Base-by-base conservation (phyloP, 2,888 invertebrate genomes). In the Nephrocerus scutellatus region DNA sequence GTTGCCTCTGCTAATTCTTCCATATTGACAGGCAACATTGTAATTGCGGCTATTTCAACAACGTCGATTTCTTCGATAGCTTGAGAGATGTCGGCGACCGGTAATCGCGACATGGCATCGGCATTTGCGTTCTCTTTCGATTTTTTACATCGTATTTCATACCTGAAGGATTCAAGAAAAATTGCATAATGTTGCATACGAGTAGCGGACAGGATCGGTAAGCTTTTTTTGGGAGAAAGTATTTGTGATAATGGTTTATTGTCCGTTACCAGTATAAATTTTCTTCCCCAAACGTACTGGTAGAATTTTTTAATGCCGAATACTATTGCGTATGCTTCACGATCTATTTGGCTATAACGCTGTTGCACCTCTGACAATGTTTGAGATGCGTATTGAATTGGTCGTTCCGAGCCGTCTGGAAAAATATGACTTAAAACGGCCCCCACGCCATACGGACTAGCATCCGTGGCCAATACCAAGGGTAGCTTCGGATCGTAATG, bases 301-400 rank as follows among this genome's bases (percentile, higher is more conserved):
- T 60, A 55, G 44, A 69, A 70, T 43, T 55, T 56, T 13, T 51
- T 49, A 2, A 66, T 49, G 2, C 55, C 62, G 36, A 49, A 68
- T 12, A 62, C 44, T 6, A 66, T 50, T 5, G 54, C 53, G 5
- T 60, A 49, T 2, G 59, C 63, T 48, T 56, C 52, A n/a, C 26
- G 24, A 25, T 45, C 39, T 4, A 39, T 21, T 24, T 44, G 44
- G 10, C 36, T 41, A 14, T 46, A 43, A 9, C 30, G 12, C 13
- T 41, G 41, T 14, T 46, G 46, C 5, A n/a, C n/a, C n/a, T n/a
- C n/a, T n/a, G n/a, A n/a, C n/a, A n/a, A n/a, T n/a, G n/a, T n/a
- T n/a, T n/a, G 46, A n/a, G 46, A 43, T 6, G 46, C 45, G 13
- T 25, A 43, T 19, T 39, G 36, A 12, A 46, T 41, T 14, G 36